phyloP scores from a whole-genome alignment of 2,797 vertebrate genomes.

The Chaetophractus vellerosus region DNA sequence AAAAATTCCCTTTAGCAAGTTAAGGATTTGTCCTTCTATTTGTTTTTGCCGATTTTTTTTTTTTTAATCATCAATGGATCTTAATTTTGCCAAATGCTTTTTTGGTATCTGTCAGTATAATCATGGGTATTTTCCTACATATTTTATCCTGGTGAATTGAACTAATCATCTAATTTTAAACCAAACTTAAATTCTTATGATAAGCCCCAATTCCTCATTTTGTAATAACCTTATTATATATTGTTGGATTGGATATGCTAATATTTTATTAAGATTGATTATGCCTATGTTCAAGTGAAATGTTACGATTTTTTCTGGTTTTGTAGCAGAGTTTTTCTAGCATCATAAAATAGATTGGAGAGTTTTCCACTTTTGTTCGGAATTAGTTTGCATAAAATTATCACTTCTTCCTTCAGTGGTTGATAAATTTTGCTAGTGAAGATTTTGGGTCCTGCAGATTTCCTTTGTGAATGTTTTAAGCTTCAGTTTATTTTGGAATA shows the following conservation, averaged over 20 bases:
- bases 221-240: not conserved
- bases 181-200: not conserved
- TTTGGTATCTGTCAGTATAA: not conserved
- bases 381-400: not conserved
- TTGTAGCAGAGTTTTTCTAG: not conserved
- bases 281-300: not conserved
- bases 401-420: not conserved
- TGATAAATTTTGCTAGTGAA: not conserved
- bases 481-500: too few relatives aligned
- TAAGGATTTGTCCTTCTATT: not conserved
- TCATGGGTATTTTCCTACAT: not conserved
- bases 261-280: not conserved
- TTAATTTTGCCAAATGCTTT: not conserved
- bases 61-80: not conserved
- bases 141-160: not conserved
- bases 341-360: not conserved
- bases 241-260: not conserved
- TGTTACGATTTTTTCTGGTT: not conserved
- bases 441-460: too few relatives aligned
- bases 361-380: not conserved
- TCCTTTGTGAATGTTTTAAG: too few relatives aligned
- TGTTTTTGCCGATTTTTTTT: not conserved
- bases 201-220: not conserved
- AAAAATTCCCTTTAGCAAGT: not conserved
- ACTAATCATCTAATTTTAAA: not conserved